Base-by-base conservation (phyloP, 2,888 invertebrate species). In the Bhutanitis thaidina region DNA sequence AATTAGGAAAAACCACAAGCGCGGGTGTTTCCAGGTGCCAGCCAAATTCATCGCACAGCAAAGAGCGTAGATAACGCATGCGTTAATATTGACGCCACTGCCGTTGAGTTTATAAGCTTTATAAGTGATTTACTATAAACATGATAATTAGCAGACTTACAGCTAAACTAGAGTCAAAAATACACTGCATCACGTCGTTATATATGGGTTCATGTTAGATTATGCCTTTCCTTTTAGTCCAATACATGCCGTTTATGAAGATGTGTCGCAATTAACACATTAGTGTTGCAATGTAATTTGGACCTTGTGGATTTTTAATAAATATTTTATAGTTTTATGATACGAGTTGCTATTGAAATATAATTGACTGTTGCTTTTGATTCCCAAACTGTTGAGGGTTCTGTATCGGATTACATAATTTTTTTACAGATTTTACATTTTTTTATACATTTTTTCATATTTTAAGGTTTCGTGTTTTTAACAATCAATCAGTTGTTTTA, bases 21-120 rank as follows among this genome's bases (percentile, higher is more conserved):
- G 65, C 67, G 70, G 68, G 67, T 69, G 71, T 67, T 58, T 64
- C 67, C 64, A 69, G 68, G 70, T 70, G 65, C 72, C 71, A 76
- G 73, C 54, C 53, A 55, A 54, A 62, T 54, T 60, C 55, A 54
- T 50, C 52, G 55, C 53, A 57, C 52, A 44, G 45, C 54, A 50
- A 54, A 53, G 59, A 59, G 65, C 69, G 57, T 59, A 66, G 74
- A 62, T 67, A 69, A 61, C 71, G 64, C 53, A 52, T 34, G 60
- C 57, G 60, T 43, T 34, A 2, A 13, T 12, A 12, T 34, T 40
- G 41, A 47, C 27, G 35, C 38, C 54, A 47, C 52, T 47, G 47
- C 52, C 47, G 36, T 34, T 46, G 43, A 14, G 38, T 27, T 20
- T 38, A 40, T 47, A 50, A 54, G 46, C 49, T 47, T 55, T 48